A percentile compares a stretch with the other conserved stretches of the same genome.
These are phyloP conservation scores for Philereme vetulata DNA, from an alignment of 2,888 invertebrate species.

Conservation along the genomic window DNA sequence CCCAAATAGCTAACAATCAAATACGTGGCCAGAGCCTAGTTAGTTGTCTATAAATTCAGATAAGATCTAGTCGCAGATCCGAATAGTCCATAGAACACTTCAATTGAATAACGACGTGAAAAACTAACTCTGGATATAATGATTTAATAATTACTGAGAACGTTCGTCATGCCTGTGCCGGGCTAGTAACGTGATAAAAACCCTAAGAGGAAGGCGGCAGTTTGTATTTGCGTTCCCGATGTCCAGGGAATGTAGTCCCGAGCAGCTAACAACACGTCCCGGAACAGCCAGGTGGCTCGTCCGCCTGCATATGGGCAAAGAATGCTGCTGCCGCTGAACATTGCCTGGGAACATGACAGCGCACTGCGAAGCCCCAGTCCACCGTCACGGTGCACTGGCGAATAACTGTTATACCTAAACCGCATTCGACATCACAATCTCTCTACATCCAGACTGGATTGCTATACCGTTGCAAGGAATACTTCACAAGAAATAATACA, in stretches of 20 bases:
- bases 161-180: conserved; percentile 51
- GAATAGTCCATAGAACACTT: conserved; percentile 26
- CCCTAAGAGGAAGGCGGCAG: conserved; percentile 63
- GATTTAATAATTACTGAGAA: conserved; percentile 50
- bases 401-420: conserved; percentile 25
- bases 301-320: conserved; percentile 73
- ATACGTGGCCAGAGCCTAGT: too few species aligned
- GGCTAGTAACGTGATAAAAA: conserved; percentile 57
- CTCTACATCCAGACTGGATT: not conserved
- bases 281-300: conserved; percentile 71
- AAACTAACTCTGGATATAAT: conserved; percentile 45
- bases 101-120: conserved; percentile 45
- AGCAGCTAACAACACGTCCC: conserved; percentile 66
- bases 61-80: not conserved
- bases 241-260: conserved; percentile 68
- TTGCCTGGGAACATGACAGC: conserved; percentile 68
- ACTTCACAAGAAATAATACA: not conserved
- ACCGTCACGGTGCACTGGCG: conserved; percentile 5
- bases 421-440: conserved; percentile 8
- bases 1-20: too few species aligned
- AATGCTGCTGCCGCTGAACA: conserved; percentile 62
- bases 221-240: conserved; percentile 65
- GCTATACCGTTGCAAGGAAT: not conserved
- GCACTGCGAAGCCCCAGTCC: conserved; percentile 17
- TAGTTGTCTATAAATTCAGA: not conserved